Evolutionary conservation across 2,797 vertebrate genomes (phyloP).

Genomic region (Streptopelia turtur): DNA sequence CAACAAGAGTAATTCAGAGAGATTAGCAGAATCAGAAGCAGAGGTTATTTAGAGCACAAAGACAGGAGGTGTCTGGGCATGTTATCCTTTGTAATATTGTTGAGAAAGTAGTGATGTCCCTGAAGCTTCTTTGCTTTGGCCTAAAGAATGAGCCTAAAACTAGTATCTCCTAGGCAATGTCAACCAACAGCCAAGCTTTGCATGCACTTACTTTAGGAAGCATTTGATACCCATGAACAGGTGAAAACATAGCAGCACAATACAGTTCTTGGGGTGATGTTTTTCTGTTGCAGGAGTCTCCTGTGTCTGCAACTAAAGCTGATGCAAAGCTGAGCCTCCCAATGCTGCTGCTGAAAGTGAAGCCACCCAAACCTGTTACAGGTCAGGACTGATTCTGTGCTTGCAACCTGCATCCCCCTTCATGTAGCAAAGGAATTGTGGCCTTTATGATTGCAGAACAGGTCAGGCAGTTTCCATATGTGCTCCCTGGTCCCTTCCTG

Average conservation of each 20-base stretch:
- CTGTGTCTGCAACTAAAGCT: conserved; percentile 12
- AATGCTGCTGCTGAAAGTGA: conserved; percentile 78
- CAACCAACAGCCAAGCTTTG: neutral
- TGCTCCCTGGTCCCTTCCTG: neutral
- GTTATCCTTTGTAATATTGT: neutral
- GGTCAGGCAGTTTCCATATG: neutral
- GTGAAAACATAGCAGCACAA: neutral
- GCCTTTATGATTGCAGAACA: neutral
- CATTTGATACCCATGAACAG: neutral
- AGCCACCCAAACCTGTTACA: conserved; percentile 77
- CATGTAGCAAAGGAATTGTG: neutral
- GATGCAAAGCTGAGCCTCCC: conserved; percentile 76
- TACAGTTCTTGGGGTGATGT: neutral
- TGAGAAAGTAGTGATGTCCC: neutral
- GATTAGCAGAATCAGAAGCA: neutral
- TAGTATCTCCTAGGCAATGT: neutral
- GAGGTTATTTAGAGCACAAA: neutral
- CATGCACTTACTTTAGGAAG: neutral
- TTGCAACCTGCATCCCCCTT: neutral
- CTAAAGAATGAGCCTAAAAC: neutral
- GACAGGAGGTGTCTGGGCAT: neutral
- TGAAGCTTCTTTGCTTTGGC: neutral
- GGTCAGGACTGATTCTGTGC: conserved; percentile 68
- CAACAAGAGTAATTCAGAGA: neutral
- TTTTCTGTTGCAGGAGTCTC: conserved; percentile 24